Conservation (phyloP, 1,140 invertebrate genomes). For the Sarcophaga bullata region DNA sequence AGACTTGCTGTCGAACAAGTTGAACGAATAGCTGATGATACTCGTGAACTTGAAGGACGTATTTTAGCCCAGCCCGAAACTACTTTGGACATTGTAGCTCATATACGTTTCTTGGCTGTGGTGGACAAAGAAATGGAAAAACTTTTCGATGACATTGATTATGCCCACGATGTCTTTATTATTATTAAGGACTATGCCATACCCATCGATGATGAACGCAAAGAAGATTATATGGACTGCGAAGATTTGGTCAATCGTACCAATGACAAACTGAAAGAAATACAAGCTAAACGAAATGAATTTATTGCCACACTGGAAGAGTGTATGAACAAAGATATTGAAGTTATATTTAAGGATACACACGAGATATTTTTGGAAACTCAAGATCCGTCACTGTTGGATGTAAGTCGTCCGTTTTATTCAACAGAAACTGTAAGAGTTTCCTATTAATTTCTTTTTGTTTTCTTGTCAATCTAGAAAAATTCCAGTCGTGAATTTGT, state of each 20-base stretch:
- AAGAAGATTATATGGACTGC: conserved; percentile 71
- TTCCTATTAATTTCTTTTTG: conserved; percentile 13
- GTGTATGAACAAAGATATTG: conserved; percentile 69
- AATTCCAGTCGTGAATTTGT: conserved; percentile 75
- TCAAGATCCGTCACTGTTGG: conserved; percentile 52
- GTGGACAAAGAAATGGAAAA: conserved; percentile 71
- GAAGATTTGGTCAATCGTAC: conserved; percentile 68
- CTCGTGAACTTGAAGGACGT: conserved; percentile 71
- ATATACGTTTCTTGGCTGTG: conserved; percentile 76
- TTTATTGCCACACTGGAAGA: conserved; percentile 69
- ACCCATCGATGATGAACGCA: conserved; percentile 71
- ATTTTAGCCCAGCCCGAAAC: conserved; percentile 72
- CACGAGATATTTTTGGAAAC: conserved; percentile 67
- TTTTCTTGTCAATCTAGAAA: conserved; percentile 70
- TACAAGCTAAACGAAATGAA: conserved; percentile 66
- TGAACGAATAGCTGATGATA: conserved; percentile 69
- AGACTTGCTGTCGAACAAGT: conserved; percentile 73
- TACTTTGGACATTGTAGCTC: conserved; percentile 75
- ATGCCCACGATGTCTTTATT: conserved; percentile 78
- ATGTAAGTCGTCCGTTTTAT: conserved; percentile 47
- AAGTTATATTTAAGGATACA: conserved; percentile 67
- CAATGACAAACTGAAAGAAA: conserved; percentile 64
- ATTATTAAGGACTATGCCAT: conserved; percentile 79
- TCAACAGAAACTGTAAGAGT: conserved; percentile 41
- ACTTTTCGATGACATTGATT: conserved; percentile 73